Base-by-base conservation (phyloP, 2,888 invertebrate genomes). In the Fragum fragum region DNA sequence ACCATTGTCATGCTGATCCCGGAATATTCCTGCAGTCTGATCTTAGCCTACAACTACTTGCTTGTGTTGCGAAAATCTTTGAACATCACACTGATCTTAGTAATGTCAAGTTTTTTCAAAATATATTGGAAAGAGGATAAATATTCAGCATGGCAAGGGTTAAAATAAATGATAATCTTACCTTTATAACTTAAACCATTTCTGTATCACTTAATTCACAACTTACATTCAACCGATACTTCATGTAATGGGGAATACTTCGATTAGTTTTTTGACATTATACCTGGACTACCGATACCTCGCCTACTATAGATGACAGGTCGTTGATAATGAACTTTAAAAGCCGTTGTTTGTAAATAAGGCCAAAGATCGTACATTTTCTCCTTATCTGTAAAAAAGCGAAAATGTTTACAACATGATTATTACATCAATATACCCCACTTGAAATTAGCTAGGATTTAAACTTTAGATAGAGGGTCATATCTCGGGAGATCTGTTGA, bases 371-470 rank as follows among this genome's bases (percentile, higher is more conserved):
- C 47, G 47, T 9, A 47, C 47, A 9, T 47, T 47, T 47, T 47
- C 47, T 47, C 47, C 47, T 47, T 47, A 47, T 47, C 47, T 47
- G 47, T 47, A 47, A 47, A 47, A 47, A 47, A 47, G 47, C 47
- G 47, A 47, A 47, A 47, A 47, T 16, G 47, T 47, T 47, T 47
- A 9, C 2, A 47, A 47, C 47, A n/a, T 47, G 47, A 16, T 5
- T 47, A 47, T 47, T 47, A 47, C 47, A 47, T 47, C n/a, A 14
- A 47, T 47, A n/a, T 5, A n/a, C n/a, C 39, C 47, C n/a, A 47
- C 47, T 47, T 47, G 7, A 47, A 47, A 47, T 47, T n/a, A 14
- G 9, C 32, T 36, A 36, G 32, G 32, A 36, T 36, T 36, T 36
- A 6, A 9, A 36, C 9, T 36, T 36, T n/a, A n/a, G n/a, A n/a